Evolutionary conservation across 2,113 vertebrate genomes (phyloP).

Genomic region (Aegotheles bennettii): DNA sequence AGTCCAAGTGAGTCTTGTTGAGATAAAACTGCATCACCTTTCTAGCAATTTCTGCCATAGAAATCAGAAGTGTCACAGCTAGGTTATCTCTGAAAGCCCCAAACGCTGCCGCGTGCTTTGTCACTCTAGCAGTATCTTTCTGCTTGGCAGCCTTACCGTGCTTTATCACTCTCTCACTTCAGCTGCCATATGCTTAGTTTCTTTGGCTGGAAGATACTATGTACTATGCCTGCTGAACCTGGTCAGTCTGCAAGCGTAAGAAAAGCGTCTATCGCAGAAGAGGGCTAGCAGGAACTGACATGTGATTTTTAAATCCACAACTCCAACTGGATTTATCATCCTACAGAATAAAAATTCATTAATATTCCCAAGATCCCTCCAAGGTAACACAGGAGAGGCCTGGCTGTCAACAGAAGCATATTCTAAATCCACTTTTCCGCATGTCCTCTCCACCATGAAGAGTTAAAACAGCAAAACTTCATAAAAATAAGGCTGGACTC

Average conservation of each 20-base stretch:
- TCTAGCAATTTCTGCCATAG: background rate
- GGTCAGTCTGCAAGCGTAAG: background rate
- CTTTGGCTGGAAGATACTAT: background rate
- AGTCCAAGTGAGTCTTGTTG: background rate
- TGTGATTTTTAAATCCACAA: background rate
- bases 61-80: background rate
- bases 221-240: background rate
- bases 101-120: constrained; percentile 6
- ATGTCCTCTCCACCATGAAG: background rate
- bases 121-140: background rate
- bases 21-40: background rate
- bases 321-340: background rate
- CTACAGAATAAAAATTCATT: background rate
- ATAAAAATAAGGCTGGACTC: background rate
- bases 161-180: background rate
- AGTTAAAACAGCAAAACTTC: background rate
- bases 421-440: background rate
- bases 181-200: background rate
- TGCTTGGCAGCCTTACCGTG: constrained; percentile 15
- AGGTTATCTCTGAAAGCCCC: background rate
- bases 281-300: background rate
- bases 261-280: background rate
- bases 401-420: background rate
- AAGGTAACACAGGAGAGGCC: background rate
- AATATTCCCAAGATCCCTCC: background rate